Evolutionary conservation across 2,797 vertebrate genomes (phyloP).

Genomic region (Anisognathus igniventris): DNA sequence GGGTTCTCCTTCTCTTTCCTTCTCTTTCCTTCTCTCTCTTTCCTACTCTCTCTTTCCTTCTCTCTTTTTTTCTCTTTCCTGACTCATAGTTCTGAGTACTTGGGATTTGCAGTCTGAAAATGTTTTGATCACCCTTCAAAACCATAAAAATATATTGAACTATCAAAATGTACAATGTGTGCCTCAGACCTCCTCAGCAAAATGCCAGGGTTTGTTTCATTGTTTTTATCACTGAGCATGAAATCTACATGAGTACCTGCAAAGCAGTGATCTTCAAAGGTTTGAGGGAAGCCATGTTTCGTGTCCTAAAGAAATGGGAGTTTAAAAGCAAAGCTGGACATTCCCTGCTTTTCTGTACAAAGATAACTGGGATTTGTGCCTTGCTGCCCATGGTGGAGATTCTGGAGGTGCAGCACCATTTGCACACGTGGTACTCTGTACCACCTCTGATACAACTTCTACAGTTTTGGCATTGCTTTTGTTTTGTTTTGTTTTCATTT

Average conservation of each 20-base stretch:
- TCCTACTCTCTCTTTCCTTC: fast-evolving
- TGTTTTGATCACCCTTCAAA: neutral
- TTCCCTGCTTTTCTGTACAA: neutral
- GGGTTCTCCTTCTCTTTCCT: fast-evolving
- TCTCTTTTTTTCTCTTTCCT: neutral
- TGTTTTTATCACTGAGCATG: neutral
- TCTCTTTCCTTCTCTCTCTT: no score
- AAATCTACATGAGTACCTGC: neutral
- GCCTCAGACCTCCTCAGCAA: neutral
- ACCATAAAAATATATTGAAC: neutral
- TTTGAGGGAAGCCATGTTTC: neutral
- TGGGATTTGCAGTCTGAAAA: neutral
- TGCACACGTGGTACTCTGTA: neutral
- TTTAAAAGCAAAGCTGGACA: neutral
- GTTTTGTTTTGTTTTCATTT: neutral
- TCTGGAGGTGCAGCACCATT: neutral
- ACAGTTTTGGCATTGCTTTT: neutral
- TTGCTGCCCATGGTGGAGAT: neutral
- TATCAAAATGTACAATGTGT: neutral
- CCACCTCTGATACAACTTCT: neutral
- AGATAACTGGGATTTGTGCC: neutral
- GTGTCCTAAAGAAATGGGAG: neutral
- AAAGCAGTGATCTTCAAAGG: neutral
- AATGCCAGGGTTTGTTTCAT: neutral
- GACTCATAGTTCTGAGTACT: neutral